Base-by-base conservation (phyloP, 2,888 invertebrate species). In the Exocentrus adspersus region DNA sequence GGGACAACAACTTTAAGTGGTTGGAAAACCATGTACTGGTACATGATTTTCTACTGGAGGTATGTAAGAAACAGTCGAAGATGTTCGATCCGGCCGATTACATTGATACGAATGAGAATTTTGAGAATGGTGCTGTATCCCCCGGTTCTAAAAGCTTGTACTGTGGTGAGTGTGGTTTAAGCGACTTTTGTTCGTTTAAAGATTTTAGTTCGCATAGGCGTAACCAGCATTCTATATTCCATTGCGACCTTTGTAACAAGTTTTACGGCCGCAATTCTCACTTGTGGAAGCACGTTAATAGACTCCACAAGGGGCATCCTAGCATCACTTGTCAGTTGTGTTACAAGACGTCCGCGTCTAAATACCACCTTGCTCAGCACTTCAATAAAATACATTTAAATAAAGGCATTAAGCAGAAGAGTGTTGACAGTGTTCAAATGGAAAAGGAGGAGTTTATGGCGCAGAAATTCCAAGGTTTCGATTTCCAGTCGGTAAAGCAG, bases 211-310 rank as follows among this genome's bases (percentile, higher is more conserved):
- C 84, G 57, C 88, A 88, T 70, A 79, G 86, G 9, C 77, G 86
- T 32, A 80, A 82, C 32, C 78, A 82, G 24, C 88, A 88, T 72
- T 84, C 83, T 24, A 84, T 87, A 6, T 87, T 86, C 70, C 87
- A 87, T 4, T 88, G 88, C 71, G 87, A 88, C 77, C 76, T 88
- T 5, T 88, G 88, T 72, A 85, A 85, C 69, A 88, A 88, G 71
- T 87, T 85, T 69, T 88, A 88, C 69, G 87, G 87, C 0, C 79
- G 87, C 9, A 87, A 87, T 19, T 87, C 87, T 7, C 87, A 87
- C 70, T 73, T 88, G 9, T 87, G 87, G 87, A 88, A 88, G 72
- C 88, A 88, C 72, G 87, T 87, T 1, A 87, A 87, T 71, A 81
- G 87, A 42, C 82, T 87, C 9, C 87, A 87, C 72, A 82, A 82